A percentile compares a stretch with the other conserved stretches of the same genome.
Conservation (phyloP, 1,140 invertebrate species). For the Diorhabda elongata region DNA sequence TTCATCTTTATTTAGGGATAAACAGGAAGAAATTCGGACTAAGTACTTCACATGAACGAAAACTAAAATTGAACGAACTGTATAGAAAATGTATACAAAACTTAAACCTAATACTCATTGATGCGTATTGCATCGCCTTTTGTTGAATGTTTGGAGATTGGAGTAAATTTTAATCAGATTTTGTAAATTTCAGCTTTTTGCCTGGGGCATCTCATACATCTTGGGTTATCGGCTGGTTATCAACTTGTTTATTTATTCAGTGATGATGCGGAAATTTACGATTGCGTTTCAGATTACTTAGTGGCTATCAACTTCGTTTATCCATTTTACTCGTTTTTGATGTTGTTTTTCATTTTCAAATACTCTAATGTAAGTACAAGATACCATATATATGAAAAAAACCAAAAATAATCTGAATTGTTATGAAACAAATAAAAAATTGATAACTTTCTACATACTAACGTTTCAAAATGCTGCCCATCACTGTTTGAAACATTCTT, state of each 20-base stretch:
- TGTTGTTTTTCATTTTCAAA: slow-evolving; percentile 72
- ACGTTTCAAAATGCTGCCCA: no score
- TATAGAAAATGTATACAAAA: no score
- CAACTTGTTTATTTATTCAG: slow-evolving; percentile 57
- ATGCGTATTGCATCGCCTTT: background rate
- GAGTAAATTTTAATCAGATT: background rate
- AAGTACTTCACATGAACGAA: no score
- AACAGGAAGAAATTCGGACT: no score
- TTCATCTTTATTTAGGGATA: no score
- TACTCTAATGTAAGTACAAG: slow-evolving; percentile 63
- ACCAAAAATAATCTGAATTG: no score
- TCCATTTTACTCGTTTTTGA: slow-evolving; percentile 65
- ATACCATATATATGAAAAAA: background rate
- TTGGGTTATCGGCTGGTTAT: slow-evolving; percentile 59
- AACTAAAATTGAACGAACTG: no score
- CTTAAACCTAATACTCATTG: no score
- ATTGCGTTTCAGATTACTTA: slow-evolving; percentile 51
- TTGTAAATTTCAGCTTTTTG: slow-evolving; percentile 60
- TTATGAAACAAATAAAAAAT: no score
- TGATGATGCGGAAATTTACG: slow-evolving; percentile 47
- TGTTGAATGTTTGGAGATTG: background rate
- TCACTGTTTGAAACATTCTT: no score
- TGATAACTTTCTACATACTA: no score
- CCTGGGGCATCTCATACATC: slow-evolving; percentile 67
- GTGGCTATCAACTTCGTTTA: slow-evolving; percentile 58